Base-by-base conservation (phyloP, 2,888 invertebrate genomes). In the Drosophila eohydei region DNA sequence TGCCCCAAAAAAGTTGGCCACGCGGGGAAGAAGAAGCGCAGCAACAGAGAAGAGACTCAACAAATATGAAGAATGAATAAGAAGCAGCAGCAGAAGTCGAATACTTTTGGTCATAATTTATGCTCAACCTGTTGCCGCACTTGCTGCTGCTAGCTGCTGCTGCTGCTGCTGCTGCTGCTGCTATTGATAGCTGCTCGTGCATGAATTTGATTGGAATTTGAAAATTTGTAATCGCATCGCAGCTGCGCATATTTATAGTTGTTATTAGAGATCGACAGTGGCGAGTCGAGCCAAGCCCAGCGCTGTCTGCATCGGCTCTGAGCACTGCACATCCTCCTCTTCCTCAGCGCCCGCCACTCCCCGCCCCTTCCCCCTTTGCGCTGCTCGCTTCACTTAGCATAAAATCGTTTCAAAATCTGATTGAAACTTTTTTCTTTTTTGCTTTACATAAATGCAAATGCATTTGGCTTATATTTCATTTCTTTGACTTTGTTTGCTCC, bases 91-190 rank as follows among this genome's bases (percentile, higher is more conserved):
- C 48, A 48, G 48, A 50, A n/a, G 48, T 30, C 30, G 32, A 6
- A 34, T 43, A 26, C 38, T 58, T 78, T 66, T 66, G 68, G 70
- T 71, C 80, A 84, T 88, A 83, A 88, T 89, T 84, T 84, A 84
- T 89, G 85, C 84, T 69, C 63, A 78, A 81, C 89, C 84, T 84
- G 89, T 89, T 86, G 83, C 59, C 55, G 34, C 60, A 69, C 30
- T 74, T 61, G 57, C 57, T 65, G 62, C 21, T 44, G 52, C 41
- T 26, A n/a, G 44, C 38, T 40, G 16, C 32, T 48, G n/a, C 38
- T 63, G 44, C 51, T 57, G 54, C 32, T 57, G 57, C 55, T 62
- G 60, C 26, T 58, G 38, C 54, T 66, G 44, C 38, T 44, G 56
- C 60, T 67, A 60, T 64, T 61, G 71, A 74, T 70, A 57, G 51